phyloP scores from a whole-genome alignment of 2,888 invertebrate genomes.

The Resseliella maxima region DNA sequence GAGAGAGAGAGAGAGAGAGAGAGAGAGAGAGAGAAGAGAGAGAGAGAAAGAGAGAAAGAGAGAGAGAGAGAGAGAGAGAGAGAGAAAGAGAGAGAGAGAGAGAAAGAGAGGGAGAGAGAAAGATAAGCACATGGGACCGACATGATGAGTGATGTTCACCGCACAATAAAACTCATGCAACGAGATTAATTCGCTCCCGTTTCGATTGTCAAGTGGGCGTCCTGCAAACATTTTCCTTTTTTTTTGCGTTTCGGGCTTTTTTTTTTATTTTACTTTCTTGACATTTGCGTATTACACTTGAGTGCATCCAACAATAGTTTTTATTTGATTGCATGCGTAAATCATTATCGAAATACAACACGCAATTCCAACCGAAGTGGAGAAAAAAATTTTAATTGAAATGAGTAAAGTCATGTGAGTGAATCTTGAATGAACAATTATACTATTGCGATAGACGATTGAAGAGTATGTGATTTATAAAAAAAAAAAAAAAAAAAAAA shows the following conservation, averaged over 20 bases:
- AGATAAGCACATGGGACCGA: constrained; percentile 12
- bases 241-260: neutral
- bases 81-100: too few species aligned
- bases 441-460: too few species aligned
- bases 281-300: neutral
- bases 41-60: too few species aligned
- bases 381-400: too few species aligned
- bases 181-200: neutral
- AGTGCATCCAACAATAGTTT: neutral
- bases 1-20: too few species aligned
- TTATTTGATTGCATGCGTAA: neutral
- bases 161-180: neutral
- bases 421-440: too few species aligned
- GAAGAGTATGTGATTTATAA: too few species aligned
- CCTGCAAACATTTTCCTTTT: neutral
- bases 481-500: too few species aligned
- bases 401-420: neutral
- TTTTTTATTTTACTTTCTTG: neutral
- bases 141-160: neutral
- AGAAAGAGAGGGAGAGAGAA: too few species aligned
- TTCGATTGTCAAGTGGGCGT: neutral
- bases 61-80: too few species aligned
- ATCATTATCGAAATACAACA: neutral
- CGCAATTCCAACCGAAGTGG: neutral
- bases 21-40: too few species aligned